Evolutionary conservation across 2,797 vertebrate species (phyloP).

Genomic region (Decapterus maruadsi): DNA sequence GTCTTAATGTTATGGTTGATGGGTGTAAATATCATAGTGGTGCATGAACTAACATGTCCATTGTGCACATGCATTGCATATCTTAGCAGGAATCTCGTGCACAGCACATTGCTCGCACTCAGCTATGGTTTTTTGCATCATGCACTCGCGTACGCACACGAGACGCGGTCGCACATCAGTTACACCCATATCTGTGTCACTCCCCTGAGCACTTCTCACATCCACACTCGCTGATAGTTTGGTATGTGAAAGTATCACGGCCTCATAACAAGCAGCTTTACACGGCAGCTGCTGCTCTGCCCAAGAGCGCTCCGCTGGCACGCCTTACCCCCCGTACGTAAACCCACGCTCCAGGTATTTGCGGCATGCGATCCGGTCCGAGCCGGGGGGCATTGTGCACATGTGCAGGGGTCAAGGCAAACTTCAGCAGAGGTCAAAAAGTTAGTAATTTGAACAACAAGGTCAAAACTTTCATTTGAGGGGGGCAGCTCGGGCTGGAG

Average conservation of each 20-base stretch:
- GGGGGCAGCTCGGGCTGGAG: slow-evolving; percentile 33
- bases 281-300: slow-evolving; percentile 75
- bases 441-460: slow-evolving; percentile 61
- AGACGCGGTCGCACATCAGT: slow-evolving; percentile 67
- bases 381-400: slow-evolving; percentile 62
- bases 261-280: slow-evolving; percentile 71
- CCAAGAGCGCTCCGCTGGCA: slow-evolving; percentile 65
- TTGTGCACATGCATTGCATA: slow-evolving; percentile 45
- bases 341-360: slow-evolving; percentile 76
- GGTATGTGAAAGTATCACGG: slow-evolving; percentile 73
- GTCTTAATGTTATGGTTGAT: slow-evolving; percentile 39
- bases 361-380: slow-evolving; percentile 58
- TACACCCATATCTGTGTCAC: slow-evolving; percentile 73
- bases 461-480: slow-evolving; percentile 66
- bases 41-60: slow-evolving; percentile 50
- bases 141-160: slow-evolving; percentile 55
- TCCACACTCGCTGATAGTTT: slow-evolving; percentile 56
- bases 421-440: slow-evolving; percentile 56
- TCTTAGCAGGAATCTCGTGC: slow-evolving; percentile 55
- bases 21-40: slow-evolving; percentile 25
- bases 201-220: slow-evolving; percentile 68
- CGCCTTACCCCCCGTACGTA: slow-evolving; percentile 74
- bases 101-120: slow-evolving; percentile 53
- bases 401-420: slow-evolving; percentile 74
- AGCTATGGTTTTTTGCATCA: slow-evolving; percentile 46